A percentile compares a stretch with the other conserved stretches of the same genome.
phyloP scores from a whole-genome alignment of 53 echinoderm and acorn worm species.

The Zoroaster sp. region DNA sequence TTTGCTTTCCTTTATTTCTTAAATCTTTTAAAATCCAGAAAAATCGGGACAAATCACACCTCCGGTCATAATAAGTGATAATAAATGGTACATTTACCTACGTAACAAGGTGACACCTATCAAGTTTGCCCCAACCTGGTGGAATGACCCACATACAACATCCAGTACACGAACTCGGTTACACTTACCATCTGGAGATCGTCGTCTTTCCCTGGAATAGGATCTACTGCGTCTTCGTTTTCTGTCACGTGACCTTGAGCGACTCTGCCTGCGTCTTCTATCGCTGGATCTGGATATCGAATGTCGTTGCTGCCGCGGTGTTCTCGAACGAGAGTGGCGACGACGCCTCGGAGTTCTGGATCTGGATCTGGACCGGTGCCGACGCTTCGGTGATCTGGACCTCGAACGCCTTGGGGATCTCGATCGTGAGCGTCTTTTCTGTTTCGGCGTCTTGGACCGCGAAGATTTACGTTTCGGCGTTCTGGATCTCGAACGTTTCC shows the following conservation, averaged over 20 bases:
- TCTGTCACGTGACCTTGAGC: constrained; percentile 51
- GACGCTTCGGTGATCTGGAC: constrained; percentile 32
- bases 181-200: constrained; percentile 18
- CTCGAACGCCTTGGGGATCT: constrained; percentile 32
- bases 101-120: no score
- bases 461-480: constrained; percentile 40
- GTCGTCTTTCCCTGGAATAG: neutral
- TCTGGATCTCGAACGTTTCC: constrained; percentile 52
- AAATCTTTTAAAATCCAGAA: no score
- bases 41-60: no score
- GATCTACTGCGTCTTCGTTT: constrained; percentile 27
- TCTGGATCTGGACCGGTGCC: constrained; percentile 50
- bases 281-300: constrained; percentile 72
- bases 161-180: no score
- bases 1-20: no score
- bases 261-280: constrained; percentile 58
- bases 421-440: constrained; percentile 60
- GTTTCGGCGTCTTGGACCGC: constrained; percentile 42
- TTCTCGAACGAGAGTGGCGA: constrained; percentile 61
- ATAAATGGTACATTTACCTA: no score
- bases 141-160: no score
- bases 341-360: constrained; percentile 28
- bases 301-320: constrained; percentile 37
- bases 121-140: no score
- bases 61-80: no score